Evolutionary conservation across 1,140 invertebrate genomes (phyloP).

Genomic region (Bombus cullumanus): DNA sequence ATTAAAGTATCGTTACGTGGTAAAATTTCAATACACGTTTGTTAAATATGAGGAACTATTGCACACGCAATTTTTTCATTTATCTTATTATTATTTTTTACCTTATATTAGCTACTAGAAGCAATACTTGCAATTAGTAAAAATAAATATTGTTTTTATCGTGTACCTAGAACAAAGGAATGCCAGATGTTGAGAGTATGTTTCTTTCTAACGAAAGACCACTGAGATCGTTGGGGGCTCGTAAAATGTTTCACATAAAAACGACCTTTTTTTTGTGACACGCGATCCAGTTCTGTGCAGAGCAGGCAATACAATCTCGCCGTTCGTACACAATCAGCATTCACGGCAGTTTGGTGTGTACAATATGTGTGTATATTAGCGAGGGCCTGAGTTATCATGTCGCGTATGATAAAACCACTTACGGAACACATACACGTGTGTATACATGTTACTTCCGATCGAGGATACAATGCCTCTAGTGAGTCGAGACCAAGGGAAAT

Average conservation of each 20-base stretch:
- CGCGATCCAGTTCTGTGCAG: constrained; percentile 3
- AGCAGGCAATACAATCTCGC: neutral
- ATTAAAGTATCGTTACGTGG: too few relatives aligned
- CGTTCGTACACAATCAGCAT: constrained; percentile 21
- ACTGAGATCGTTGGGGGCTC: neutral
- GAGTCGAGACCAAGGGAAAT: constrained; percentile 2
- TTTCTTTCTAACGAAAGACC: neutral
- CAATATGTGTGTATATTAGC: constrained; percentile 21
- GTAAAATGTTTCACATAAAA: constrained; percentile 23
- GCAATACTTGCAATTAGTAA: neutral
- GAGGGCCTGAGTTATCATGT: constrained; percentile 45
- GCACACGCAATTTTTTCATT: too few relatives aligned
- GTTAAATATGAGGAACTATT: too few relatives aligned
- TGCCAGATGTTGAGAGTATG: neutral
- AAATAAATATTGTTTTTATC: neutral
- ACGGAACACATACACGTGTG: constrained; percentile 23
- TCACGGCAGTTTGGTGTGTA: constrained; percentile 15
- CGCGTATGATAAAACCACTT: constrained; percentile 56
- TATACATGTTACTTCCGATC: constrained; percentile 1
- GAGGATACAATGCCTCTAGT: constrained; percentile 43
- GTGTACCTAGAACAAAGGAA: neutral
- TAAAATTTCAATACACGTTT: too few relatives aligned
- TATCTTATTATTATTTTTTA: neutral
- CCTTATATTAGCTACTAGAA: neutral
- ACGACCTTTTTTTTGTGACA: constrained; percentile 14